A percentile compares a stretch with the other conserved stretches of the same genome.
phyloP scores from a whole-genome alignment of 2,888 invertebrate species.

The Pammene aurita region DNA sequence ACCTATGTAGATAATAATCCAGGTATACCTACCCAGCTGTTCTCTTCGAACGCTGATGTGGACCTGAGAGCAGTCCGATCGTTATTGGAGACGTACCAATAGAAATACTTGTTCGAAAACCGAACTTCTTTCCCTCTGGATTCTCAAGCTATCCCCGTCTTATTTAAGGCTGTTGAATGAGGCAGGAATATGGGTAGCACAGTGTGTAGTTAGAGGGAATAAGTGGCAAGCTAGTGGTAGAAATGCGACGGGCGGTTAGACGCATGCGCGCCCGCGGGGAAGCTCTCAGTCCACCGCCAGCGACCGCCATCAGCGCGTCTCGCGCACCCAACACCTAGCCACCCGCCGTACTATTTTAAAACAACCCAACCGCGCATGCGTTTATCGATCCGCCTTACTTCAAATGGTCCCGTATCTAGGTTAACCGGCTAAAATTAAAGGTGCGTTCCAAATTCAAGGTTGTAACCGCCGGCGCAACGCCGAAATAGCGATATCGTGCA shows the following conservation, averaged over 20 bases:
- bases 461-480: constrained; percentile 78
- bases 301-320: constrained; percentile 57
- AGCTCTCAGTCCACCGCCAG: constrained; percentile 62
- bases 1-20: constrained; percentile 25
- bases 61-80: constrained; percentile 30
- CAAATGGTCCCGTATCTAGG: constrained; percentile 79
- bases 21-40: constrained; percentile 31
- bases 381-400: constrained; percentile 73
- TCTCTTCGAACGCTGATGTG: constrained; percentile 16
- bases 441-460: constrained; percentile 81
- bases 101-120: background rate
- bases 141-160: constrained; percentile 32
- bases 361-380: constrained; percentile 73
- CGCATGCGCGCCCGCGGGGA: constrained; percentile 47
- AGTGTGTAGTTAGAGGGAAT: constrained; percentile 56
- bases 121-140: too few species aligned
- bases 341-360: constrained; percentile 65
- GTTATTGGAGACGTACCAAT: constrained; percentile 26
- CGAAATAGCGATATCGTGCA: constrained; percentile 74
- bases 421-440: constrained; percentile 83
- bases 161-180: constrained; percentile 44
- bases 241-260: constrained; percentile 48
- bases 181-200: constrained; percentile 33
- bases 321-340: constrained; percentile 58
- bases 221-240: constrained; percentile 44